Evolutionary conservation across 2,888 invertebrate genomes (phyloP), one percentile per base, ranked within the genome.

Genomic region (Drosophila meridiana): DNA sequence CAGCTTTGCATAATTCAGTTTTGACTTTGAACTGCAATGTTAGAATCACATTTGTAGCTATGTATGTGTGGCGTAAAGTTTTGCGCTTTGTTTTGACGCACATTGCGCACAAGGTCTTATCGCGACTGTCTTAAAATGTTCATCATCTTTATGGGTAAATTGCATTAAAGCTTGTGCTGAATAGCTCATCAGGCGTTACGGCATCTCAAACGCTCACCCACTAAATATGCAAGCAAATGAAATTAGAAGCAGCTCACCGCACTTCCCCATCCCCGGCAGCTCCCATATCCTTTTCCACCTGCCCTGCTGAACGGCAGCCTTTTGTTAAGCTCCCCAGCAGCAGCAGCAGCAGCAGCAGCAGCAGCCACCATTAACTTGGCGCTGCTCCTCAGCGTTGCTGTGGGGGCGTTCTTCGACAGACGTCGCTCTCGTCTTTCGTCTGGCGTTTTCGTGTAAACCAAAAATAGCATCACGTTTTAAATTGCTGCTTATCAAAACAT

Each of bases 401-500:
- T 1, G 45, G 61, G 59, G 57, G 59, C 48, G 70, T 58, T 43
- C 28, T 48, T 48, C 56, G 40, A 42, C 56, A 58, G 52, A 9
- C 45, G 48, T 66, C 57, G 28, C 53, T 53, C 53, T 20, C 52
- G 6, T 53, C 47, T 61, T 45, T 43, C 61, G 73, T 55, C 40
- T 69, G 58, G 59, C 55, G 56, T 59, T 66, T 62, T 58, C 63
- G 73, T 63, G 76, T 82, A 72, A 83, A 83, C 83, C 88, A 88
- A 90, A 88, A 90, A 89, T 90, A 87, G 82, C 86, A 86, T 85
- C 89, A 89, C 91, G 91, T 89, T 90, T 90, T 84, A 90, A 88
- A 89, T 89, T 90, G 90, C 88, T 91, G 83, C 89, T 89, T 89
- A 90, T 89, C 91, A 90, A 90, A 90, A 90, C 83, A 90, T 87